Evolutionary conservation across 1,140 invertebrate species (phyloP).

Genomic region (Gonatopus flavifemur): DNA sequence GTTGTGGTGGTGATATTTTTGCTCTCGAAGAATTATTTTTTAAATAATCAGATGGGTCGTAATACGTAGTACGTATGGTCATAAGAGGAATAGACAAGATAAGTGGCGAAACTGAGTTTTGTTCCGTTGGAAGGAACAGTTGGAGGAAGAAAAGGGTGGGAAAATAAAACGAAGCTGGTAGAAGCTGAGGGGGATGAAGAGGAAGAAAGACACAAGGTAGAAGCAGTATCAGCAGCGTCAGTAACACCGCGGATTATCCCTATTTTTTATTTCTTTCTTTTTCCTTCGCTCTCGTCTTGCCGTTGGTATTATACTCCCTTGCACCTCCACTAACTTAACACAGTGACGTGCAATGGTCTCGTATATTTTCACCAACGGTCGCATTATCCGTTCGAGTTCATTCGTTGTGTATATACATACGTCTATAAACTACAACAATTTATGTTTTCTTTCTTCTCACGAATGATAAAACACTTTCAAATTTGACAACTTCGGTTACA

Average conservation of each 20-base stretch:
- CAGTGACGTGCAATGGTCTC: too few species aligned
- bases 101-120: conserved; percentile 38
- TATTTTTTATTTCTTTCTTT: conserved; percentile 5
- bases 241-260: conserved; percentile 15
- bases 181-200: conserved; percentile 20
- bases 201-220: too few species aligned
- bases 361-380: conserved; percentile 21
- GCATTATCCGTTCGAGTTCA: conserved; percentile 29
- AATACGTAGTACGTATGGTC: too few species aligned
- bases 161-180: conserved; percentile 2
- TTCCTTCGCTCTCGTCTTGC: not conserved
- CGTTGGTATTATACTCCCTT: conserved; percentile 6
- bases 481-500: too few species aligned
- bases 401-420: conserved; percentile 16
- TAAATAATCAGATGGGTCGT: too few species aligned
- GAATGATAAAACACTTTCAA: too few species aligned
- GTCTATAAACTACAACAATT: too few species aligned
- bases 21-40: too few species aligned
- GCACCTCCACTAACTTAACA: conserved; percentile 3
- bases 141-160: not conserved
- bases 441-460: too few species aligned
- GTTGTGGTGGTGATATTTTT: too few species aligned
- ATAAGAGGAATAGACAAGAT: too few species aligned
- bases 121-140: conserved; percentile 7
- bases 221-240: conserved; percentile 24